Base-by-base conservation (phyloP, 2,113 vertebrate species). In the Argyrosomus japonicus region DNA sequence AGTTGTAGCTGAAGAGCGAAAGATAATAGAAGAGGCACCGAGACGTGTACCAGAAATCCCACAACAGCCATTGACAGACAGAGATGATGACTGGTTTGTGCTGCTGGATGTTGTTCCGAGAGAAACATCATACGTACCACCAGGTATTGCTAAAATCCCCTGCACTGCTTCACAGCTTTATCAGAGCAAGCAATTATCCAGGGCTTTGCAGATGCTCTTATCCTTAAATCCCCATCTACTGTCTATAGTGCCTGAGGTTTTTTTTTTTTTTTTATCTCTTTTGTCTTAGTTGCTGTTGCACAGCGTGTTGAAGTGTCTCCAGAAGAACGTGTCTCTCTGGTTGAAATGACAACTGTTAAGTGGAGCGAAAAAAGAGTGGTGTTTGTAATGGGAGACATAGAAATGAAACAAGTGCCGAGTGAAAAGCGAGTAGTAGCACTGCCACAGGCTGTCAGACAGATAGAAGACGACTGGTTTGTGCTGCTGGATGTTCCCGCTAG, bases 381-480 rank as follows among this genome's bases (percentile, higher is more conserved):
- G 10, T 18, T 73, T 80, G 64, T 79, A 12, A 40, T 68, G 13
- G 69, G 65, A 62, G 85, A 72, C 3, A 1, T 32, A 29, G 54
- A 87, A 36, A 51, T 82, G 1, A 77, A 81, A 77, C 54, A 32
- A 56, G 43, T 68, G 23, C 65, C 14, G 32, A 54, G 29, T 43
- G 77, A 75, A 63, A 69, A 43, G 23, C 48, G 40, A 45, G 69
- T 21, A 1, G 51, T 69, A 25, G 3, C 29, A 9, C 21, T 36
- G 43, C 58, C 74, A 18, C 78, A 13, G 56, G n/a, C 54, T 67
- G 45, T 48, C 45, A 88, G 36, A 83, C 79, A 79, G 21, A 27
- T 40, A 45, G 88, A 91, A 23, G 93, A 95, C 54, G 93, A 91
- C 77, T 94, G 94, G 94, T 93, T 90, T 80, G 57, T 87, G 32